Conservation (phyloP, 2,113 vertebrate species). For the Bolborhynchus lineola region DNA sequence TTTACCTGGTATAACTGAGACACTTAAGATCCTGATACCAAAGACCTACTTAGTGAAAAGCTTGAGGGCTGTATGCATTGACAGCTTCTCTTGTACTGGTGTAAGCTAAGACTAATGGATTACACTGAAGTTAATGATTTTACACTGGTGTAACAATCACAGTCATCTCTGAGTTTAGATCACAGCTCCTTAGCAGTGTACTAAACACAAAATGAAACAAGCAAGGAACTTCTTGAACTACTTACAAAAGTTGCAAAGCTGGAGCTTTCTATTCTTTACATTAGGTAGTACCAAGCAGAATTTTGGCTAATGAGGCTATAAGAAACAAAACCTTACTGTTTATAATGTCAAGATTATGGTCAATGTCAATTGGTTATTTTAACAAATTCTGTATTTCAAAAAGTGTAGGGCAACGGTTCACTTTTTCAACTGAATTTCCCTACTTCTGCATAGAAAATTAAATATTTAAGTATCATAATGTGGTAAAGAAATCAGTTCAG, state of each 20-base stretch:
- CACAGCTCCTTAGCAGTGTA: rapidly evolving
- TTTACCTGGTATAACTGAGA: neutral
- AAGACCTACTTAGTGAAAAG: rapidly evolving
- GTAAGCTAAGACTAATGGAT: neutral
- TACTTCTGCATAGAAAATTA: neutral
- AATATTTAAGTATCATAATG: neutral
- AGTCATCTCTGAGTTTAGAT: neutral
- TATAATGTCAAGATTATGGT: neutral
- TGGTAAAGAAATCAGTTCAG: neutral
- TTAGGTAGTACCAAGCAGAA: neutral
- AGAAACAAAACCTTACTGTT: neutral
- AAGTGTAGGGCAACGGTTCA: neutral
- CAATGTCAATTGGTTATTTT: neutral
- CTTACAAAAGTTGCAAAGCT: neutral
- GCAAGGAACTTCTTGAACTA: neutral
- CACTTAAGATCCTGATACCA: neutral
- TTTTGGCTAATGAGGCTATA: neutral
- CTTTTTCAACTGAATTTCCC: neutral
- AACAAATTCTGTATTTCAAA: neutral
- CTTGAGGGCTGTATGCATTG: neutral
- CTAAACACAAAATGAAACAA: neutral
- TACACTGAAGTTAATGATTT: neutral
- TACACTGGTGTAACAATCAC: rapidly evolving
- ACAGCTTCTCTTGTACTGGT: neutral
- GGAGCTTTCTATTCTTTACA: neutral